Evolutionary conservation across 64 coral and sea anemone species (phyloP).

Genomic region (Stichodactyla helianthus): DNA sequence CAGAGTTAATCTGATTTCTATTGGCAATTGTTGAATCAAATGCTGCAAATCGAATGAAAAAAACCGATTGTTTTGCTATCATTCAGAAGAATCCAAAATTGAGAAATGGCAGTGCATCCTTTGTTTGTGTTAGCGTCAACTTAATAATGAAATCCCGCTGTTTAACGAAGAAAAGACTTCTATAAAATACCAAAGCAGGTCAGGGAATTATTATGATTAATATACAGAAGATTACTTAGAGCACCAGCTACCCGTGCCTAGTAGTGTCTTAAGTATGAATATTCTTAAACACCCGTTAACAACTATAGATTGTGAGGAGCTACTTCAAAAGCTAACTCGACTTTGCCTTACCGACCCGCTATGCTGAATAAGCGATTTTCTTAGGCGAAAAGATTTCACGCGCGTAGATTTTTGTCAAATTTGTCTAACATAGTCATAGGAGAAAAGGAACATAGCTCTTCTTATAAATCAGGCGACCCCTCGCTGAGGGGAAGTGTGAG

Average conservation of each 20-base stretch:
- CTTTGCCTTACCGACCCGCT: not conserved
- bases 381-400: not conserved
- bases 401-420: not conserved
- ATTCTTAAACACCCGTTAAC: conserved; percentile 13
- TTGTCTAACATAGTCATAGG: not conserved
- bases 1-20: not conserved
- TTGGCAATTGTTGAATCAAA: not conserved
- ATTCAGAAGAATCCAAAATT: not conserved
- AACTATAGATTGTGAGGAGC: not conserved
- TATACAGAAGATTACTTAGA: not conserved
- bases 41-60: not conserved
- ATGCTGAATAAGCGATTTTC: not conserved
- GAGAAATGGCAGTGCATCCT: not conserved
- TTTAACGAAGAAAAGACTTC: conserved; percentile 6
- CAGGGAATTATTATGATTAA: not conserved
- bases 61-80: not conserved
- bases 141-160: conserved; percentile 4
- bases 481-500: not conserved
- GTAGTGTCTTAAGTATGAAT: not conserved
- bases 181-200: conserved; percentile 2
- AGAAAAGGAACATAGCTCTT: not conserved
- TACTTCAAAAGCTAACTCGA: no score
- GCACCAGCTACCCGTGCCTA: not conserved
- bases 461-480: not conserved
- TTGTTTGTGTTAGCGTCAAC: not conserved